Conservation (phyloP, 1,140 invertebrate genomes). For the Heliconius congener region DNA sequence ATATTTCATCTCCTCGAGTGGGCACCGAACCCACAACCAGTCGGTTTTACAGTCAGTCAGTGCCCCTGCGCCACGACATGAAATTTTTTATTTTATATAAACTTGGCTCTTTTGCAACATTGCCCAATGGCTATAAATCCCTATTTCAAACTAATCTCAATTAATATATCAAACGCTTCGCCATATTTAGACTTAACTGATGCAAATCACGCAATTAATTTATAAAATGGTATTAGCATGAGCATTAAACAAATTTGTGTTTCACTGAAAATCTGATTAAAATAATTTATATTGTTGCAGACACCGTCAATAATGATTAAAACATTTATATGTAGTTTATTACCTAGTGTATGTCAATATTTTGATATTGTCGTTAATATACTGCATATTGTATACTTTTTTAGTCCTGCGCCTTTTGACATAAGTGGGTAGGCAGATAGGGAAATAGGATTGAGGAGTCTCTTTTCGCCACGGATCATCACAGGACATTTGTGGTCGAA, state of each 20-base stretch:
- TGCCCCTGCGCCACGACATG: no score
- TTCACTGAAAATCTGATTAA: conserved; percentile 16
- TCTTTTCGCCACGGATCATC: no score
- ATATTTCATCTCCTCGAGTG: no score
- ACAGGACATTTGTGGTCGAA: no score
- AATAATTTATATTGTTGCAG: conserved; percentile 20
- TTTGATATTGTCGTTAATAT: background rate
- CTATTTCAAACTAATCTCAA: conserved; percentile 9
- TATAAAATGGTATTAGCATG: conserved; percentile 17
- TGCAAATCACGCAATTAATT: conserved; percentile 14
- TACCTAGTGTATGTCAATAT: background rate
- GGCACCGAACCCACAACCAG: no score
- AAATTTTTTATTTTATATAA: background rate
- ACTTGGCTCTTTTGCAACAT: background rate
- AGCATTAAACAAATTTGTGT: conserved; percentile 12
- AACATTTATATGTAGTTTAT: conserved; percentile 1
- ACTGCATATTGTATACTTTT: no score
- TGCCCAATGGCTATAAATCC: background rate
- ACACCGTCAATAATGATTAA: conserved; percentile 28
- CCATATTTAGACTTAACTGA: conserved; percentile 8
- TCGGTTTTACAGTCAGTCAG: no score
- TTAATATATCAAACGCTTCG: conserved; percentile 1
- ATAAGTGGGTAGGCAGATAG: no score
- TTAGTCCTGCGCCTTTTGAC: no score
- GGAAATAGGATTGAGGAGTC: no score